A percentile compares a stretch with the other conserved stretches of the same genome.
phyloP scores from a whole-genome alignment of 1,140 invertebrate genomes.

The Trichomalopsis sarcophagae region DNA sequence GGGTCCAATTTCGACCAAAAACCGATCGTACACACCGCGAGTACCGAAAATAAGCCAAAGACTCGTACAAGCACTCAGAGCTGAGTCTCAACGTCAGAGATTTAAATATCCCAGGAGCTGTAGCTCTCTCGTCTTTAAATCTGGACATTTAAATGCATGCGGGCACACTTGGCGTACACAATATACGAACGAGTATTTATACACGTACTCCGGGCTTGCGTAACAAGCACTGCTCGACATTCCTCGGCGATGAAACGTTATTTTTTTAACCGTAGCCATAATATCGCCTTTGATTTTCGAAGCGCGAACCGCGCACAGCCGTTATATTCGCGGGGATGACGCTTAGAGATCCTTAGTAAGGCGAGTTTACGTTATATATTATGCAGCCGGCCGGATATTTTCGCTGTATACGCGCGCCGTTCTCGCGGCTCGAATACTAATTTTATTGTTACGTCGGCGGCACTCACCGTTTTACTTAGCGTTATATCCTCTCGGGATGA shows the following conservation, averaged over 20 bases:
- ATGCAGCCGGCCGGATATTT: not conserved
- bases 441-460: not conserved
- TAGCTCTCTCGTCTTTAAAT: constrained; percentile 32
- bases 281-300: no score
- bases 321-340: not conserved
- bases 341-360: not conserved
- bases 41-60: not conserved
- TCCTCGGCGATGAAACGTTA: not conserved
- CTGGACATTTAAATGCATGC: constrained; percentile 36
- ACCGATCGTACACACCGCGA: not conserved
- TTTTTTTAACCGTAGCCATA: not conserved
- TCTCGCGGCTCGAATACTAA: not conserved
- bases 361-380: not conserved
- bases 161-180: not conserved
- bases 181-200: not conserved
- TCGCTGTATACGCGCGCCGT: not conserved
- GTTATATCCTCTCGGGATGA: not conserved
- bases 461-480: not conserved
- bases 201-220: not conserved
- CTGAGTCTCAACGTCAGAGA: not conserved
- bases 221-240: not conserved
- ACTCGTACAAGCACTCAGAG: not conserved
- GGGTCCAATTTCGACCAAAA: no score
- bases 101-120: constrained; percentile 32
- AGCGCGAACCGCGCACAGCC: not conserved